Evolutionary conservation across 2,113 vertebrate species (phyloP).

Genomic region (Cyrtonyx montezumae): DNA sequence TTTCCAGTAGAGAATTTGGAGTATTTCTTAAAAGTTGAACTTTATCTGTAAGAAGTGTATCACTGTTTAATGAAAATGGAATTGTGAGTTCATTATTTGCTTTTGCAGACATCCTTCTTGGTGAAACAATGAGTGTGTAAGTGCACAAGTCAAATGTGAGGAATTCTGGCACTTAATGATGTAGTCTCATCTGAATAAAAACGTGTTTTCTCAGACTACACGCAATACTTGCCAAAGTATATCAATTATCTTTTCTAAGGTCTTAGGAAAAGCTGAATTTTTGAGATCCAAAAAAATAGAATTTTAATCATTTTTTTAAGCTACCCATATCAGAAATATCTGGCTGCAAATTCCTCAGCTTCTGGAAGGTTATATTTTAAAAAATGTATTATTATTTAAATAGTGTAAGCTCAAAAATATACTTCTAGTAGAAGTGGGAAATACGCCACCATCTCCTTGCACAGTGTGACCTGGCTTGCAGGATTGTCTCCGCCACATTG

Average conservation of each 20-base stretch:
- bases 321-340: neutral
- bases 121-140: neutral
- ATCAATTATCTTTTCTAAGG: neutral
- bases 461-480: fast-evolving
- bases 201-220: neutral
- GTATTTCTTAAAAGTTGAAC: neutral
- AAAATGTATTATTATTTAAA: constrained; percentile 2
- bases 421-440: neutral
- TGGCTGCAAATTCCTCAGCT: neutral
- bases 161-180: neutral
- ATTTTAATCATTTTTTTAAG: neutral
- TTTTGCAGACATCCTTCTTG: neutral
- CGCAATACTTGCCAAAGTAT: neutral
- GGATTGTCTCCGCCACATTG: neutral
- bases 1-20: constrained; percentile 12
- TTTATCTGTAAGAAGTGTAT: neutral
- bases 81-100: neutral
- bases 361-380: neutral
- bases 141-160: neutral
- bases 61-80: neutral
- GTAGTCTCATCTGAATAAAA: neutral
- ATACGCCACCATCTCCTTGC: neutral
- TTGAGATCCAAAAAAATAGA: neutral
- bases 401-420: neutral
- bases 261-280: neutral